Conservation (phyloP, 2,797 vertebrate species). For the Rhodeus uyekii region DNA sequence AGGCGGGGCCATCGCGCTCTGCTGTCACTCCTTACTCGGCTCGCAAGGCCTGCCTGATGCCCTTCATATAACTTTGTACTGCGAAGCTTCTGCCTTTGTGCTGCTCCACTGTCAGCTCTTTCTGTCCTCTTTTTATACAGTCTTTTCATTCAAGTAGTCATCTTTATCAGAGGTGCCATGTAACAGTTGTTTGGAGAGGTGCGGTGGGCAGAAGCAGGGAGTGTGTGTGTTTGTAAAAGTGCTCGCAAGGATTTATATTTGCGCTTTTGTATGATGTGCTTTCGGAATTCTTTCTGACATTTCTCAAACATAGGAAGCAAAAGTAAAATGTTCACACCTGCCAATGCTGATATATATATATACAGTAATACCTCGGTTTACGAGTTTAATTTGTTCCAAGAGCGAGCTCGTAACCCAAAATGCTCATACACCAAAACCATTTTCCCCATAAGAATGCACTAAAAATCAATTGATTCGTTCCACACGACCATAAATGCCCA, state of each 20-base stretch:
- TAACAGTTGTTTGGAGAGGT: conserved; percentile 58
- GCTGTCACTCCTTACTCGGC: conserved; percentile 99
- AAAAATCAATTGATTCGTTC: too few species aligned
- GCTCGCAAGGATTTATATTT: conserved; percentile 19
- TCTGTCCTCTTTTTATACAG: conserved; percentile 46
- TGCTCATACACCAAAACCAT: too few species aligned
- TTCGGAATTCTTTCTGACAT: background rate
- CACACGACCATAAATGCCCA: too few species aligned
- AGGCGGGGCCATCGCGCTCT: conserved; percentile 97
- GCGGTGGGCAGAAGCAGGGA: conserved; percentile 34
- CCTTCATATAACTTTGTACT: conserved; percentile 99
- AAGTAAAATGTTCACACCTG: background rate
- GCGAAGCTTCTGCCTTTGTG: conserved; percentile 73
- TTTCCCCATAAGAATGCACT: too few species aligned
- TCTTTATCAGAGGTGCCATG: conserved; percentile 53
- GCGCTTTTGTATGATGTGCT: conserved; percentile 2
- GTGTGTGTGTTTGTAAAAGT: conserved; percentile 9
- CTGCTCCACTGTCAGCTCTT: conserved; percentile 44
- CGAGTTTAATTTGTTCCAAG: too few species aligned
- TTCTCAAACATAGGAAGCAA: conserved; percentile 15
- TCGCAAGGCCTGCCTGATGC: conserved; percentile 98
- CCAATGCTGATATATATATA: too few species aligned
- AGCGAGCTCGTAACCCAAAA: too few species aligned
- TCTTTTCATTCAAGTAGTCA: conserved; percentile 49
- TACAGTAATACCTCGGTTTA: too few species aligned